Evolutionary conservation across 2,888 invertebrate genomes (phyloP).

Genomic region (Uropetala carovei): DNA sequence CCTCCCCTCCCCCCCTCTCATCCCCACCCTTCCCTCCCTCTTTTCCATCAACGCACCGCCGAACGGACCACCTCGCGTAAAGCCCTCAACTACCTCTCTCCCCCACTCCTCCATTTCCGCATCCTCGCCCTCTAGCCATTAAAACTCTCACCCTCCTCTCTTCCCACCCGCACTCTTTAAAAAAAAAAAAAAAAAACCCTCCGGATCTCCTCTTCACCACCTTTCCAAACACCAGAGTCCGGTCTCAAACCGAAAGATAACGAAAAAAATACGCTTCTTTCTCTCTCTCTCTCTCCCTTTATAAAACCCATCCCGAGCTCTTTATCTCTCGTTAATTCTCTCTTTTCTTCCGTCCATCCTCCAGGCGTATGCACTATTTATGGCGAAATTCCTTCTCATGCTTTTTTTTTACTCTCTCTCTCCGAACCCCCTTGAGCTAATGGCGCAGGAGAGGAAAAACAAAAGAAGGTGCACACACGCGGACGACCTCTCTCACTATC

Average conservation of each 20-base stretch:
- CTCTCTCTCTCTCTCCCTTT: too few species aligned
- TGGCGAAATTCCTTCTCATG: neutral
- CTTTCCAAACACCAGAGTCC: too few species aligned
- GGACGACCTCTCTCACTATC: neutral
- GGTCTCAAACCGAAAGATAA: too few species aligned
- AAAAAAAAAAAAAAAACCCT: too few species aligned
- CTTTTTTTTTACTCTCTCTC: neutral
- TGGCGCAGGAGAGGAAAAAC: neutral
- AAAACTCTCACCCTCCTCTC: neutral
- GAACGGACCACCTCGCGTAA: neutral
- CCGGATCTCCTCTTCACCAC: too few species aligned
- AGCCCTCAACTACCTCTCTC: neutral
- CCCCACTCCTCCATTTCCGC: neutral
- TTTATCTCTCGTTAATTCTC: too few species aligned
- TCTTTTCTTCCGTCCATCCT: too few species aligned
- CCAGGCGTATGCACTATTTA: neutral
- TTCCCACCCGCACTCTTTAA: neutral
- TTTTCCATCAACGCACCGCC: conserved; percentile 1
- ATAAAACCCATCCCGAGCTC: too few species aligned
- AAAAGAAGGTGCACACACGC: conserved; percentile 20
- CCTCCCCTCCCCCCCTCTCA: too few species aligned
- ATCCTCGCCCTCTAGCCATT: neutral
- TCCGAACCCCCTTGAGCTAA: too few species aligned
- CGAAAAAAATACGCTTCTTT: too few species aligned
- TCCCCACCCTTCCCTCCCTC: neutral